Evolutionary conservation across 2,888 invertebrate species (phyloP).

Genomic region (Erebia epiphron): DNA sequence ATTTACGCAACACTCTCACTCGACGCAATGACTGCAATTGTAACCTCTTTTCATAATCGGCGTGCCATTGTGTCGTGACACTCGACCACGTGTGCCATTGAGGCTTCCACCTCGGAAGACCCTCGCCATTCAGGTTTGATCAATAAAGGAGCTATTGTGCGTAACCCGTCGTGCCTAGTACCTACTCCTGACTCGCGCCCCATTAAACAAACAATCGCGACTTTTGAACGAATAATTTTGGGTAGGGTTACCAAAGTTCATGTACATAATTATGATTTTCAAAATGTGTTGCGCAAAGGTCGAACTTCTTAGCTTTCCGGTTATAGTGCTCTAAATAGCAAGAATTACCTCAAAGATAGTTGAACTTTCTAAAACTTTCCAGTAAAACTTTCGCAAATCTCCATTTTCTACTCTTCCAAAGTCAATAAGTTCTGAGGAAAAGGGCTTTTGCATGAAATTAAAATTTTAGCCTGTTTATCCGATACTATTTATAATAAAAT

Average conservation of each 20-base stretch:
- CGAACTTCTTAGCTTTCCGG: too few relatives aligned
- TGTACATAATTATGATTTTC: too few relatives aligned
- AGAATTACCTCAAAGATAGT: too few relatives aligned
- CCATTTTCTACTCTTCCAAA: too few relatives aligned
- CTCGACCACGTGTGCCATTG: slow-evolving; percentile 24
- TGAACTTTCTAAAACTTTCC: too few relatives aligned
- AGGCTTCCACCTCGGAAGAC: slow-evolving; percentile 12
- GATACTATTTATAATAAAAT: too few relatives aligned
- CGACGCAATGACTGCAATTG: not conserved
- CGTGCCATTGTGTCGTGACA: slow-evolving; percentile 16
- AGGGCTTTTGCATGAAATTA: too few relatives aligned
- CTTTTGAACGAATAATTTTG: slow-evolving; percentile 16
- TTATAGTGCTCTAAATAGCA: too few relatives aligned
- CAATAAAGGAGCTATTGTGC: slow-evolving; percentile 38
- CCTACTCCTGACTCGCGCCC: slow-evolving; percentile 27
- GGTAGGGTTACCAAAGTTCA: slow-evolving; percentile 6
- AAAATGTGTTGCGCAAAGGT: too few relatives aligned
- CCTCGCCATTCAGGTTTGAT: slow-evolving; percentile 38
- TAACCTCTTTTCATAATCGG: slow-evolving; percentile 5
- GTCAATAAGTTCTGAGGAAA: too few relatives aligned
- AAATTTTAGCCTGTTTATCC: too few relatives aligned
- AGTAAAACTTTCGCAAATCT: too few relatives aligned
- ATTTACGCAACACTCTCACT: not conserved
- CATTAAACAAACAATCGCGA: slow-evolving; percentile 29
- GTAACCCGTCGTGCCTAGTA: slow-evolving; percentile 31